A percentile compares a stretch with the other conserved stretches of the same genome.
Conservation (phyloP, 1,140 invertebrate genomes). For the Leptoteleia sp. region DNA sequence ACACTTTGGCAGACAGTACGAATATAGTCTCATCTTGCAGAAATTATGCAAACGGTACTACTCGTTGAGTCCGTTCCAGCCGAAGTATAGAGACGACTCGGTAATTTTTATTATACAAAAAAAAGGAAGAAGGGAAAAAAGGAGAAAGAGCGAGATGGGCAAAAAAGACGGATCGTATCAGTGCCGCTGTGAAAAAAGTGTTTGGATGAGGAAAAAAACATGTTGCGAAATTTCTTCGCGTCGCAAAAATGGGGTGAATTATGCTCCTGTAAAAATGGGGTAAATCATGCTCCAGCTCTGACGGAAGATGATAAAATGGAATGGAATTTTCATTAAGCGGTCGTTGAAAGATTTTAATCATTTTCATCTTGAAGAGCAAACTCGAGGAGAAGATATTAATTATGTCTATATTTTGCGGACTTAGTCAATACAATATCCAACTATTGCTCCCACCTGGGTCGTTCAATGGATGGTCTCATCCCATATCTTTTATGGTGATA, state of each 20-base stretch:
- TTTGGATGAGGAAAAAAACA: constrained; percentile 4
- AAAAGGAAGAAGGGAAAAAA: not conserved
- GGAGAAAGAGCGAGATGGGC: not conserved
- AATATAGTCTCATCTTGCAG: constrained; percentile 57
- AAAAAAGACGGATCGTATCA: constrained; percentile 15
- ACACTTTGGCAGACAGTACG: constrained; percentile 55
- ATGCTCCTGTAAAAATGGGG: constrained; percentile 2
- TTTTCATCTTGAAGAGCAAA: constrained; percentile 11
- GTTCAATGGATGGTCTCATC: constrained; percentile 33
- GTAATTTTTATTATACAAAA: constrained; percentile 52
- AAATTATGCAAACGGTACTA: constrained; percentile 62
- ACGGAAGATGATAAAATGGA: constrained; percentile 30
- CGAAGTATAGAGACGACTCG: constrained; percentile 29
- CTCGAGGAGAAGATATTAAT: constrained; percentile 38
- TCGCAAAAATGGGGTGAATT: constrained; percentile 6
- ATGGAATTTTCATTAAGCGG: constrained; percentile 41
- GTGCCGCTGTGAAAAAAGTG: constrained; percentile 7
- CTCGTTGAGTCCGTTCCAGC: constrained; percentile 4
- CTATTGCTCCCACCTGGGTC: constrained; percentile 46
- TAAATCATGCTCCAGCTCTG: not conserved
- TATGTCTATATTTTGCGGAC: constrained; percentile 40
- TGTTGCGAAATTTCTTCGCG: not conserved
- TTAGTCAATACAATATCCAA: constrained; percentile 47
- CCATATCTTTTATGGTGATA: constrained; percentile 28
- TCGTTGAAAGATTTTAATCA: constrained; percentile 7